phyloP scores from a whole-genome alignment of 2,888 invertebrate species.

The Ischnura elegans region DNA sequence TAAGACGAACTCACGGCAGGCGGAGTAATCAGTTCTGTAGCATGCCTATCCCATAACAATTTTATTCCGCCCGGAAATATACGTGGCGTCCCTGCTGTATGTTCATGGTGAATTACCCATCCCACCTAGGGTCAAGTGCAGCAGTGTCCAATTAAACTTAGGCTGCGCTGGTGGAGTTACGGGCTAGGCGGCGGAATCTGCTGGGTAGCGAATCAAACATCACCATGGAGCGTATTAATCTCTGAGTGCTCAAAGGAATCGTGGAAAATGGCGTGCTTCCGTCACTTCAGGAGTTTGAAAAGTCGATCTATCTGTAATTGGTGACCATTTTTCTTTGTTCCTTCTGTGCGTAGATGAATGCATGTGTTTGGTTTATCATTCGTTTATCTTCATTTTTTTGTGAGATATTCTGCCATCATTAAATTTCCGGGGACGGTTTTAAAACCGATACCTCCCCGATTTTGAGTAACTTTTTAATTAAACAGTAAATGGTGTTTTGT shows the following conservation, averaged over 20 bases:
- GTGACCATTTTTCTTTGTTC: background rate
- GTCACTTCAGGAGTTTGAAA: background rate
- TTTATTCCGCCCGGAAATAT: background rate
- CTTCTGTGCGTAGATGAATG: too few relatives aligned
- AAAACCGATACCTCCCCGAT: too few relatives aligned
- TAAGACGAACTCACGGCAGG: background rate
- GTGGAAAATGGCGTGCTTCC: background rate
- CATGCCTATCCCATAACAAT: background rate
- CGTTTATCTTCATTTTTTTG: too few relatives aligned
- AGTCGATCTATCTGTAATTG: background rate
- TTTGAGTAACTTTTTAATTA: too few relatives aligned
- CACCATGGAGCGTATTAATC: background rate
- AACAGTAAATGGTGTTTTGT: too few relatives aligned
- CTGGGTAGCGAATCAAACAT: background rate
- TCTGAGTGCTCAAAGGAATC: background rate
- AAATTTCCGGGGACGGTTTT: too few relatives aligned
- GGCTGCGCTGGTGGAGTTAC: background rate
- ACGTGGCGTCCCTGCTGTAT: background rate
- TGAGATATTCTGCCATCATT: too few relatives aligned
- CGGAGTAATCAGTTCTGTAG: background rate
- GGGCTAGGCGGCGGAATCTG: background rate
- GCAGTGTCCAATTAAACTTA: background rate
- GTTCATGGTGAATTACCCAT: background rate
- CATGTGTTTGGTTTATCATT: too few relatives aligned
- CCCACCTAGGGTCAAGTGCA: background rate